Conservation (phyloP, 2,113 vertebrate species). For the Gobio gobio region DNA sequence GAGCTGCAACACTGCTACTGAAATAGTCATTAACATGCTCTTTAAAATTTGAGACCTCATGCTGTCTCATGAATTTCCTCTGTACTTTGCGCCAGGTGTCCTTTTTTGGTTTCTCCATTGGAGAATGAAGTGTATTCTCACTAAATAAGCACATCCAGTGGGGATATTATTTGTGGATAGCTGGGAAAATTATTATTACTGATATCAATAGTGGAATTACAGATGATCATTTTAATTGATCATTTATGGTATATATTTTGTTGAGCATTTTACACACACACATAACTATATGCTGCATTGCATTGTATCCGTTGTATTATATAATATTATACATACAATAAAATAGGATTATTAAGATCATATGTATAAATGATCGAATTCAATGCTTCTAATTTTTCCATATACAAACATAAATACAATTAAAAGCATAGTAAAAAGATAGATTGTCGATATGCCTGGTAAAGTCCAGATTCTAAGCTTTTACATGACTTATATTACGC, state of each 20-base stretch:
- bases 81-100: background rate
- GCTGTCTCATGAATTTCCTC: conserved; percentile 10
- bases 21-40: background rate
- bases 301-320: background rate
- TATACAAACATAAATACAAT: background rate
- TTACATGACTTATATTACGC: background rate
- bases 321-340: background rate
- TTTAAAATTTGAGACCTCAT: conserved; percentile 18
- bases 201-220: background rate
- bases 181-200: background rate
- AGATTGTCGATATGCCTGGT: too few relatives aligned
- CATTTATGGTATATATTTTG: background rate
- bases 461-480: background rate
- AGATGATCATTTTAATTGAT: background rate
- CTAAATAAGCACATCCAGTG: background rate
- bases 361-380: background rate
- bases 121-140: background rate
- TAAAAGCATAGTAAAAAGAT: background rate
- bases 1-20: background rate
- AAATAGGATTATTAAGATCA: background rate
- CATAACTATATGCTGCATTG: background rate
- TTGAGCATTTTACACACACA: background rate
- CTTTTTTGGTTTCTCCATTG: background rate
- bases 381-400: background rate
- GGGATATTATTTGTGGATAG: background rate